Evolutionary conservation across 2,888 invertebrate species (phyloP).

Genomic region (Amphipyra berbera): DNA sequence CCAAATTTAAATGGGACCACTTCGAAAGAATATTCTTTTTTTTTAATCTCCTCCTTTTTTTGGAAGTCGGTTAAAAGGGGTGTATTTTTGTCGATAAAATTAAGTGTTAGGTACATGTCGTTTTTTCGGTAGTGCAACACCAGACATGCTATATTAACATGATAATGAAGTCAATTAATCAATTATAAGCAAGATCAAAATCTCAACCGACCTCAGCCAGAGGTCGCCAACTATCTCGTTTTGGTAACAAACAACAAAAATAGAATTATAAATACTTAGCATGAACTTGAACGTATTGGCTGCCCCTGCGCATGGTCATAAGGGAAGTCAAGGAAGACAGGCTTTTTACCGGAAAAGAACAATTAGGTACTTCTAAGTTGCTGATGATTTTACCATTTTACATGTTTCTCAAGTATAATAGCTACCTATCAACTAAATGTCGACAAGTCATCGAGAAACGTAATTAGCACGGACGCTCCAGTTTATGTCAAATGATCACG

Average conservation of each 20-base stretch:
- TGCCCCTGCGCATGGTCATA: background rate
- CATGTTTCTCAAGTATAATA: no score
- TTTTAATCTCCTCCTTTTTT: no score
- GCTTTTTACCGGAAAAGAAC: background rate
- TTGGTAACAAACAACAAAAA: constrained; percentile 28
- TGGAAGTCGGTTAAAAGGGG: no score
- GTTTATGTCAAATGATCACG: constrained; percentile 1
- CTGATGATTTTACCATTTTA: no score
- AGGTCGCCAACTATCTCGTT: constrained; percentile 48
- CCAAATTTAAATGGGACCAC: no score
- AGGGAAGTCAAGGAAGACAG: no score
- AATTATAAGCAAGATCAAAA: constrained; percentile 26
- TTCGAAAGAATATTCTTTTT: no score
- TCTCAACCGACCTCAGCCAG: constrained; percentile 30
- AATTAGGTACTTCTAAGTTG: background rate
- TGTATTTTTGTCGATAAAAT: no score
- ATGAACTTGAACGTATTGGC: constrained; percentile 18
- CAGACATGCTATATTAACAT: background rate
- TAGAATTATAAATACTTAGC: constrained; percentile 1
- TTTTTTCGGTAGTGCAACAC: no score
- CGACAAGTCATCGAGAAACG: background rate
- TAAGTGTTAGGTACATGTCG: no score
- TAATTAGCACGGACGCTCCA: background rate
- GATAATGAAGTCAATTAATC: constrained; percentile 30
- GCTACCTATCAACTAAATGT: no score